Base-by-base conservation (phyloP, 2,797 vertebrate species). In the Neosilurus hyrtlii region DNA sequence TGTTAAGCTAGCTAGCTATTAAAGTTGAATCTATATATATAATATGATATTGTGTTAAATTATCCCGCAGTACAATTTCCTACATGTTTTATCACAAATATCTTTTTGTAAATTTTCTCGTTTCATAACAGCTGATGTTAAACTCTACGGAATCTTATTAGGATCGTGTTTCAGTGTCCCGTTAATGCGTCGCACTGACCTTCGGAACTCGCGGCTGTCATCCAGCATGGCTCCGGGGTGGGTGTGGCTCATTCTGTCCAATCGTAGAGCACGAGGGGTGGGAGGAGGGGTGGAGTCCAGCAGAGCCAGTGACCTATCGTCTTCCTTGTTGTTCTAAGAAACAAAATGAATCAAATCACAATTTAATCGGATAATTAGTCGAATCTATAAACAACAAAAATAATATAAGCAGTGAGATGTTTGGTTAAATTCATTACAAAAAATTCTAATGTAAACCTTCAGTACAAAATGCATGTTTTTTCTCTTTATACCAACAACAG, bases 201-300 rank as follows among this genome's bases (percentile, higher is more conserved):
- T 95, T 88, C 96, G 94, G 51, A 95, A 92, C 6, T 97, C 95
- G 4, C 96, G 93, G 37, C 94, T 94, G 80, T 97, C 96, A 18
- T 97, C 96, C 6, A 96, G 89, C 88, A 95, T 90, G 1, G 93
- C 93, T 24, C 95, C 96, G 0, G 96, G 95, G 86, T 97, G 94
- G 80, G 96, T 96, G 86, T 96, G 96, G 18, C 95, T 93, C 95
- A 96, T 96, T 80, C 96, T 92, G 88, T 97, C 96, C 81, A 96
- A 84, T 57, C 96, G 95, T 80, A 96, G 93, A 0, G 95, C 95
- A 0, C 96, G 95, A 49, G 96, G 96, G 15, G 96, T 96, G 20
- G 95, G 93, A 0, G 96, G 96, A 76, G 96, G 95, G 43, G 95
- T 93, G 0, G 96, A 95, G 87, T 97, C 96, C 1, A 96, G 94